phyloP scores from a whole-genome alignment of 2,113 vertebrate genomes.

The Atlantisia rogersi region DNA sequence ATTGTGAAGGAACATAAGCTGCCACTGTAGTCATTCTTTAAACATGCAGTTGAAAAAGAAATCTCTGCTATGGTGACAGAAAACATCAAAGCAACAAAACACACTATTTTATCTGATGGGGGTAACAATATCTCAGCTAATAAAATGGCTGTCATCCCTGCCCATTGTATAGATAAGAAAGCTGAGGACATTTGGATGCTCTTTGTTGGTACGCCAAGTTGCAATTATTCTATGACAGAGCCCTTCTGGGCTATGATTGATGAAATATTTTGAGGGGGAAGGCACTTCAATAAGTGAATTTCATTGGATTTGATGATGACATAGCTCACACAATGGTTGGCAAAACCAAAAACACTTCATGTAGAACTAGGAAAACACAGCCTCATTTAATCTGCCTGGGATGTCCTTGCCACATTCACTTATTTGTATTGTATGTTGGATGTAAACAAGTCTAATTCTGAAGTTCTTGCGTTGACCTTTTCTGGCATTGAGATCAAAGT shows the following conservation, averaged over 20 bases:
- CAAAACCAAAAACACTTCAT: slow-evolving; percentile 61
- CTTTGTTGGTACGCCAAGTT: slow-evolving; percentile 57
- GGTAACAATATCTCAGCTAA: slow-evolving; percentile 71
- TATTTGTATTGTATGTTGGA: slow-evolving; percentile 33
- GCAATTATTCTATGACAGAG: slow-evolving; percentile 59
- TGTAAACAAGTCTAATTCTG: slow-evolving; percentile 72
- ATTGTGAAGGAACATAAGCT: slow-evolving; percentile 29
- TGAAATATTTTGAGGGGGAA: slow-evolving; percentile 50
- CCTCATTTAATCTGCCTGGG: slow-evolving; percentile 30
- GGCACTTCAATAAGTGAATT: slow-evolving; percentile 46
- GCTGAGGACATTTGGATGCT: slow-evolving; percentile 18
- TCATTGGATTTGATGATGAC: slow-evolving; percentile 58
- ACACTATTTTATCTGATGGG: slow-evolving; percentile 64
- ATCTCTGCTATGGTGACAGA: slow-evolving; percentile 39
- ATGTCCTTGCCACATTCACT: slow-evolving; percentile 64
- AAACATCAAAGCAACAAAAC: slow-evolving; percentile 63
- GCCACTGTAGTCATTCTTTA: background rate
- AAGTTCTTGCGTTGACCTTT: slow-evolving; percentile 61
- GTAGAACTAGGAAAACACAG: background rate
- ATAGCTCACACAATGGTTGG: slow-evolving; percentile 19
- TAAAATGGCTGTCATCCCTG: slow-evolving; percentile 69
- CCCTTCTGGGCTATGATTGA: slow-evolving; percentile 61
- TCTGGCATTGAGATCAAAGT: slow-evolving; percentile 67
- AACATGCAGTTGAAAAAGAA: slow-evolving; percentile 10
- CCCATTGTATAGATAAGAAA: slow-evolving; percentile 61